A percentile compares a stretch with the other conserved stretches of the same genome.
Evolutionary conservation across 2,888 invertebrate species (phyloP).

Genomic region (Papilio demoleus): DNA sequence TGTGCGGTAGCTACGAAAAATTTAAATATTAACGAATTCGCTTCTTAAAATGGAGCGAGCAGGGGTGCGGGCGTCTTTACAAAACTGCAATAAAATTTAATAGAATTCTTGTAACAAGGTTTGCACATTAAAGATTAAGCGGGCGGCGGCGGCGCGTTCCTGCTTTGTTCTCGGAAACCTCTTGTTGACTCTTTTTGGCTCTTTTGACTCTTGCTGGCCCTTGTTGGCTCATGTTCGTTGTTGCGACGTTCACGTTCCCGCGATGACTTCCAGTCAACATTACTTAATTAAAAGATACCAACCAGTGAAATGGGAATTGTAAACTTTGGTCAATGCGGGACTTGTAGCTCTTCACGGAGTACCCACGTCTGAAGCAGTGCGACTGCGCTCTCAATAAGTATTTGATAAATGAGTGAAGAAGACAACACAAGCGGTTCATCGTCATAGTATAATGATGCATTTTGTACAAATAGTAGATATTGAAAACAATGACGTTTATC

Average conservation of each 20-base stretch:
- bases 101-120: slow-evolving; percentile 20
- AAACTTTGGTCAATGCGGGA: not conserved
- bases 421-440: not conserved
- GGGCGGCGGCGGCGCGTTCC: not conserved
- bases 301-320: not conserved
- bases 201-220: not conserved
- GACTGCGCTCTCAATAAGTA: not conserved
- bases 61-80: slow-evolving; percentile 2
- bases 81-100: slow-evolving; percentile 16
- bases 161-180: not conserved
- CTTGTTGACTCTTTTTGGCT: slow-evolving; percentile 1
- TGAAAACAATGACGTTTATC: not conserved
- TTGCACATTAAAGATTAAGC: slow-evolving; percentile 14
- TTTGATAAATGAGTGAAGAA: not conserved
- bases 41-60: not conserved
- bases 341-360: not conserved
- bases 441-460: not conserved
- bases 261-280: not conserved
- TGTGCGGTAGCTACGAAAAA: slow-evolving; percentile 1
- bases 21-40: slow-evolving; percentile 13
- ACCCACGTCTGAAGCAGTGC: not conserved
- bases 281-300: not conserved
- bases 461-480: not conserved
- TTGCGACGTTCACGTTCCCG: not conserved
- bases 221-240: not conserved